Conservation (phyloP, 1,140 invertebrate species). For the Drosophila ironensis region DNA sequence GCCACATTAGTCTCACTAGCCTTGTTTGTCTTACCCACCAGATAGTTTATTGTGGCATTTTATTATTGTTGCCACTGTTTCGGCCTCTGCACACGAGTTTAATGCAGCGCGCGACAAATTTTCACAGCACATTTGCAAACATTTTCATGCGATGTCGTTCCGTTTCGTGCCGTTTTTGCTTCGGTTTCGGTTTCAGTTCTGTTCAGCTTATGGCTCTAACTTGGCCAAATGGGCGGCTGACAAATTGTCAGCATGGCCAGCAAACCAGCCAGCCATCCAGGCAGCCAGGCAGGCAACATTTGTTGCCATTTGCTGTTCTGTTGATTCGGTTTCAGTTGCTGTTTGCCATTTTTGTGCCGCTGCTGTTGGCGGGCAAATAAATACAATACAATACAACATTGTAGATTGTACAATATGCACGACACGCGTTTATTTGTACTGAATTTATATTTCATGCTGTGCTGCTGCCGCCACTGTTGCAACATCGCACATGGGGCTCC, state of each 20-base stretch:
- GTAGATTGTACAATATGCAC: constrained; percentile 64
- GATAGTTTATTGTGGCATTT: constrained; percentile 47
- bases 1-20: not conserved
- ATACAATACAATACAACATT: constrained; percentile 55
- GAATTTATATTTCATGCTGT: constrained; percentile 78
- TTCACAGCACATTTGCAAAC: constrained; percentile 69
- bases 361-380: constrained; percentile 61
- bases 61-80: constrained; percentile 37
- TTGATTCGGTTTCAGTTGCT: constrained; percentile 20
- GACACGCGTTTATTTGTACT: constrained; percentile 77
- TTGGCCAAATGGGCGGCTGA: constrained; percentile 72
- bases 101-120: constrained; percentile 72
- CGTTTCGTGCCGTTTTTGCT: too few relatives aligned
- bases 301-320: constrained; percentile 32
- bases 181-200: too few relatives aligned
- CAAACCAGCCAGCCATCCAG: not conserved
- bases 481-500: constrained; percentile 2
- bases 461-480: constrained; percentile 2
- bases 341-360: constrained; percentile 9
- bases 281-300: constrained; percentile 17
- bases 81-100: constrained; percentile 53
- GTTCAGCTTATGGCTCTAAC: constrained; percentile 62
- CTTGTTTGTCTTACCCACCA: constrained; percentile 10
- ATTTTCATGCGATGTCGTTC: constrained; percentile 25
- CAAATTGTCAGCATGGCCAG: constrained; percentile 60